Evolutionary conservation across 2,888 invertebrate genomes (phyloP), one percentile per base, ranked within the genome.

Genomic region (Diplazon laetatorius): DNA sequence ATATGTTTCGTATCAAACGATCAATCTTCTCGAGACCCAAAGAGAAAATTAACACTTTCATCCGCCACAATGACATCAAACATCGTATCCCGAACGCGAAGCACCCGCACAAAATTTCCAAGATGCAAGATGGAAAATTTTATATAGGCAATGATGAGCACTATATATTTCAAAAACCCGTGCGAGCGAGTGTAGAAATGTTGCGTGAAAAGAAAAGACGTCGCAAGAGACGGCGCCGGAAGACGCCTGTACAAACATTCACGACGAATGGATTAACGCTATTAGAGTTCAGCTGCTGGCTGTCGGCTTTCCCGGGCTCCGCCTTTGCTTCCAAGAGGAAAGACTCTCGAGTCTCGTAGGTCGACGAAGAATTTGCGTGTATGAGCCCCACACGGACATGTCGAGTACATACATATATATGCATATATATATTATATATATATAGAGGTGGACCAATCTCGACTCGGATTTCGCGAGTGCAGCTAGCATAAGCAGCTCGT

Each of bases 231-330:
- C 30, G 81, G 72, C 68, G 76, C 75, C 76, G 79, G 69, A 79
- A 83, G 79, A 66, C 81, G 84, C 81, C 84, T 85, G 83, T 82
- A 76, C 82, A 85, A 85, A 85, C 84, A 85, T 76, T 68, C 63
- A 76, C 78, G 73, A 70, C 80, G 80, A 80, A 82, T 80, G 81
- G 84, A 84, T 86, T 83, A 83, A 77, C 79, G 82, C 84, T 84
- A 86, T 87, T 86, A 83, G 84, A 85, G 82, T 80, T 81, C 79
- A 79, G 79, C 79, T 79, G 79, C 72, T 48, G 71, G 55, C 57
- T 68, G 35, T 22, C 59, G 35, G 18, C 59, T 68, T 30, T n/a
- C 20, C 52, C 50, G 20, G 14, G 9, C 10, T 6, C 30, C 30
- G 6, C 30, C 2, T 18, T 16, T 18, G 18, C 30, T 16, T 12